Conservation (phyloP, 2,113 vertebrate species). For the Catharus fuscescens region DNA sequence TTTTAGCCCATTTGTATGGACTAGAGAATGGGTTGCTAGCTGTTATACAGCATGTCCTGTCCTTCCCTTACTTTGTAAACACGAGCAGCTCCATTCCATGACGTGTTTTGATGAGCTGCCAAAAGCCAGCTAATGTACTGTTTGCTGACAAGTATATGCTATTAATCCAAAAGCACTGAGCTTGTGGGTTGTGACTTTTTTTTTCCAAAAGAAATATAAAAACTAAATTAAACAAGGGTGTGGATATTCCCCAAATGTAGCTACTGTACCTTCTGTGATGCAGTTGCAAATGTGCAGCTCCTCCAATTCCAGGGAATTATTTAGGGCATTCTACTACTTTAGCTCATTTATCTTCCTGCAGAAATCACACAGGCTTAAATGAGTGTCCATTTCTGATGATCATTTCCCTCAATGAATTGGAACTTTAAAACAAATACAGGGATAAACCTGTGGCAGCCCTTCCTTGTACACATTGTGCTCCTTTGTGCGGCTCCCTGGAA, state of each 20-base stretch:
- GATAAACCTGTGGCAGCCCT: neutral
- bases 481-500: fast-evolving
- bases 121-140: slow-evolving; percentile 78
- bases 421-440: neutral
- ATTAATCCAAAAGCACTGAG: slow-evolving; percentile 64
- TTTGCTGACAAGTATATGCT: slow-evolving; percentile 80
- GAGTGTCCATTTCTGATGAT: neutral
- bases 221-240: slow-evolving; percentile 72
- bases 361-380: neutral
- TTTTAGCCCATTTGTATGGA: slow-evolving; percentile 11
- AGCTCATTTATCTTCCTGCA: neutral
- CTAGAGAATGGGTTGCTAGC: slow-evolving; percentile 57
- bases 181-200: slow-evolving; percentile 44
- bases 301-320: neutral
- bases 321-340: neutral
- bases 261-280: slow-evolving; percentile 63
- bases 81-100: slow-evolving; percentile 66
- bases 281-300: neutral
- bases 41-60: slow-evolving; percentile 53
- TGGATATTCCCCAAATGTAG: slow-evolving; percentile 31
- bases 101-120: slow-evolving; percentile 76
- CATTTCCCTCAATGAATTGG: neutral
- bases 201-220: slow-evolving; percentile 32
- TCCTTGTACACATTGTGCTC: neutral
- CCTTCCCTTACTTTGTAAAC: slow-evolving; percentile 72